These are phyloP conservation scores for Cranoglanis bouderius DNA, from an alignment of 2,113 vertebrate species.

Conservation along the genomic window DNA sequence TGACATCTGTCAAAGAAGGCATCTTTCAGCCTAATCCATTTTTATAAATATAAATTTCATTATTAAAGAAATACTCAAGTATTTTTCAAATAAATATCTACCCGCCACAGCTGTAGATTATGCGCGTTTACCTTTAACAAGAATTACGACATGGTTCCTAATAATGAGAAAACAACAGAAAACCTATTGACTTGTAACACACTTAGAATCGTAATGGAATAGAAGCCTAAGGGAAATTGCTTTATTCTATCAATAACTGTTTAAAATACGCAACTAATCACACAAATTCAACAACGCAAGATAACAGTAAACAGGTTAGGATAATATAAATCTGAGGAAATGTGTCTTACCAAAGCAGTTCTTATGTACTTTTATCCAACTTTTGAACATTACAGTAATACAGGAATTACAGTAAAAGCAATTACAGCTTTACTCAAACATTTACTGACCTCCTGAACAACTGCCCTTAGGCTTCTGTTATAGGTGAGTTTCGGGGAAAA, in stretches of 20 bases:
- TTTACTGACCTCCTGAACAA: not conserved
- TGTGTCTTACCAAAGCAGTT: not conserved
- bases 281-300: not conserved
- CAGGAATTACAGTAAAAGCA: no score
- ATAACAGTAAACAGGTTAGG: not conserved
- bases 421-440: not conserved
- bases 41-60: not conserved
- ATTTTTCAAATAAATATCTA: not conserved
- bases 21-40: no score
- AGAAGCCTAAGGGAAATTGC: not conserved
- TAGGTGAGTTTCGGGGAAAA: not conserved
- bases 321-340: not conserved
- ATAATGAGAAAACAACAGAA: not conserved
- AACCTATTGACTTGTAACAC: not conserved
- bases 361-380: not conserved
- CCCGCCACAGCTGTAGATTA: not conserved
- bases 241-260: not conserved
- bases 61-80: not conserved
- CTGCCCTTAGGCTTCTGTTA: not conserved
- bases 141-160: not conserved
- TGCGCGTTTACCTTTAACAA: not conserved
- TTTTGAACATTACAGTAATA: not conserved
- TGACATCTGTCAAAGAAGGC: not conserved
- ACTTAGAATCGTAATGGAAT: not conserved
- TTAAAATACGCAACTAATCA: not conserved